Base-by-base conservation (phyloP, 2,888 invertebrate genomes). In the Synanthedon formicaeformis region DNA sequence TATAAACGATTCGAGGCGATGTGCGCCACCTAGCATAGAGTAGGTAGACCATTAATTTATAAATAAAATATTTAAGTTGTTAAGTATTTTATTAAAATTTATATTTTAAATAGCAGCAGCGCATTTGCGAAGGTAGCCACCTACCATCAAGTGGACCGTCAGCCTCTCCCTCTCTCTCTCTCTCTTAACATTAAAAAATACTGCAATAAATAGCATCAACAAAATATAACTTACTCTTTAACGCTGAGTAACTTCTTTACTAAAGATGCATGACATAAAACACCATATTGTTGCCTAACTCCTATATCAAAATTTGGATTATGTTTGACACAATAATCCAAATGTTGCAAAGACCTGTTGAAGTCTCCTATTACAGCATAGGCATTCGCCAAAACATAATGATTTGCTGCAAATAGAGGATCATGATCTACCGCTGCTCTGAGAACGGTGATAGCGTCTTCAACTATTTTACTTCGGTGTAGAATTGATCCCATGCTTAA, bases 381-480 rank as follows among this genome's bases (percentile, higher is more conserved):
- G 14, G 93, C 91, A 70, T 93, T 93, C 6, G 91, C 94, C 12
- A 95, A 79, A 3, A 92, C 90, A 63, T 93, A 91, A 71, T 93
- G 91, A 58, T 89, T 90, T 49, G 88, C 77, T 2, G 90, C 80
- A 61, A 89, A 88, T 14, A 85, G 79, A 0, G 91, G 91, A 49
- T 91, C 90, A 63, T 94, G 91, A 66, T 94, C 93, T 11, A 93
- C 88, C 0, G 94, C 93, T 13, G 92, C 91, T 62, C 91, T 91
- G 0, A 94, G 83, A 50, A 95, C 88, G 56, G 92, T 89, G 1
- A 92, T 89, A 0, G 94, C 94, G 73, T 95, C 94, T 56, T 91
- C 90, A 1, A 91, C 89, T 62, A 89, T 88, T 57, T 88, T 86
- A 51, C 92, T 90, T 50, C 92, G 90, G 64, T 93, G 93, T 12